These are phyloP conservation scores for Limnephilus marmoratus DNA, from an alignment of 2,888 invertebrate species.

Conservation along the genomic window DNA sequence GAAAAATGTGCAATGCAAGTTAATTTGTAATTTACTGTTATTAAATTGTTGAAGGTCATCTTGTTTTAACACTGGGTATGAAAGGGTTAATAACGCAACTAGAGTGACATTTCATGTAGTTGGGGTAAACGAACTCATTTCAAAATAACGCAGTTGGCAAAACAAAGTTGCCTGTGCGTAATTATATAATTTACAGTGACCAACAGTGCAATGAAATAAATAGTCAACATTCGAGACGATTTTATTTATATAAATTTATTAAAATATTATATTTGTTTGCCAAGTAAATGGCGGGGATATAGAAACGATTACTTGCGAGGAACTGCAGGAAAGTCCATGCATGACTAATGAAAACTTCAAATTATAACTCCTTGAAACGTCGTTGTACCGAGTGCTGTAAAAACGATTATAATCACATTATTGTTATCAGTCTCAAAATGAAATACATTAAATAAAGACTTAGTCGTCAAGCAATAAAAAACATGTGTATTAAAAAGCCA, in stretches of 20 bases:
- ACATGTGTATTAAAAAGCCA: not conserved
- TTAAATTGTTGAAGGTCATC: not conserved
- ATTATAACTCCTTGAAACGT: not conserved
- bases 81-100: not conserved
- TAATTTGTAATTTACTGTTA: not conserved
- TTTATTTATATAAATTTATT: not conserved
- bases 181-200: not conserved
- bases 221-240: not conserved
- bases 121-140: slow-evolving; percentile 20
- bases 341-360: not conserved
- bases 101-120: not conserved
- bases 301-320: not conserved
- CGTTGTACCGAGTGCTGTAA: not conserved
- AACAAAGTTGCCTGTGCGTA: not conserved
- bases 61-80: not conserved
- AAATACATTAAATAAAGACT: not conserved
- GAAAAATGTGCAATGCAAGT: not conserved
- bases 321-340: not conserved
- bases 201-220: not conserved
- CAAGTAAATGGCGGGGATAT: not conserved
- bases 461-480: not conserved
- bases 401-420: not conserved
- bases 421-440: not conserved
- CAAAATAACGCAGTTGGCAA: slow-evolving; percentile 20
- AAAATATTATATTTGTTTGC: not conserved